These are phyloP conservation scores for Opisthocomus hoazin DNA, from an alignment of 2,113 vertebrate species.

Conservation along the genomic window DNA sequence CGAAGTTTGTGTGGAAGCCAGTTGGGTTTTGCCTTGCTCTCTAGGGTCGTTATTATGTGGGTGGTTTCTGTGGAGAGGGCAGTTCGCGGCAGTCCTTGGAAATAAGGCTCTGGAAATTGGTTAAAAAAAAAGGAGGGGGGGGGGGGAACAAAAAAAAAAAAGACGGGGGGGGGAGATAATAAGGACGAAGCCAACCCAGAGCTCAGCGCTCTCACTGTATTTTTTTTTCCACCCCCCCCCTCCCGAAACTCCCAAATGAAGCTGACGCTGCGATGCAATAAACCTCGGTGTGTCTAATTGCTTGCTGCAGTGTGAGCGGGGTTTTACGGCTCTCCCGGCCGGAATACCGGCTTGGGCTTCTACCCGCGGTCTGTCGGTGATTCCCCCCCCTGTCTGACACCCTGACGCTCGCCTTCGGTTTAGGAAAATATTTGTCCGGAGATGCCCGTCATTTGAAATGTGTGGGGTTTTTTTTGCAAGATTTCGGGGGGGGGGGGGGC, in stretches of 20 bases:
- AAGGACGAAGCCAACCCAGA: background rate
- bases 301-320: background rate
- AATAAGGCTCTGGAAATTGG: background rate
- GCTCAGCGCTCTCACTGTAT: background rate
- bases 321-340: background rate
- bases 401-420: background rate
- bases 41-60: background rate
- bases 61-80: slow-evolving; percentile 24
- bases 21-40: slow-evolving; percentile 25
- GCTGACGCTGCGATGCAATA: slow-evolving; percentile 5
- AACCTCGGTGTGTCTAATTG: slow-evolving; percentile 15
- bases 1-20: slow-evolving; percentile 12
- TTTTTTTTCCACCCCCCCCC: background rate
- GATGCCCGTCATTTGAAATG: background rate
- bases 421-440: background rate
- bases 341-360: background rate
- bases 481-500: background rate
- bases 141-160: background rate
- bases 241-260: background rate
- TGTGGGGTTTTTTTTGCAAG: too few species aligned
- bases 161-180: too few species aligned
- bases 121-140: accelerated
- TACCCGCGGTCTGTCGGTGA: background rate
- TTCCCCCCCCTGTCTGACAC: background rate
- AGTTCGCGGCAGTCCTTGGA: background rate